Evolutionary conservation across 2,113 vertebrate genomes (phyloP), one percentile per base, ranked within the genome.

Genomic region (Himantopus leucocephalus): DNA sequence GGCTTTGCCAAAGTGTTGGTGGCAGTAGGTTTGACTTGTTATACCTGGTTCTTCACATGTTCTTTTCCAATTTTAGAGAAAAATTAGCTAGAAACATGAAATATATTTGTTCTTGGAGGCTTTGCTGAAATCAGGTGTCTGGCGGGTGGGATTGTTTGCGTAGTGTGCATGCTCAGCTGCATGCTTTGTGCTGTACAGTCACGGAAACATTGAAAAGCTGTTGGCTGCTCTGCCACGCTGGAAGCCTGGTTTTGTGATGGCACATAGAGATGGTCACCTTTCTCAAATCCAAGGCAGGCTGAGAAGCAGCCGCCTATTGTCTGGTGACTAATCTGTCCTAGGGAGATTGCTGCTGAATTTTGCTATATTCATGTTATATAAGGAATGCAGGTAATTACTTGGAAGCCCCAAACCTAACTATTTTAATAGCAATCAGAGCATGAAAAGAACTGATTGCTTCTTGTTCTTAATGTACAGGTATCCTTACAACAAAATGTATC

Each of bases 361-460:
- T 81, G 58, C 39, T 64, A 4, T 72, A 14, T 81, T 73, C 27
- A 21, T 53, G 34, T 39, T 64, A 19, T 19, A 35, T 23, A 59
- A 89, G 64, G 68, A 91, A 64, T 52, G 60, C 34, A 67, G 72
- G 22, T 72, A 12, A 24, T 75, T 72, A 39, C 64, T 71, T 91
- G 60, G 56, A 91, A 56, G 52, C 52, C 39, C 39, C 73, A 86
- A 71, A 67, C 32, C 14, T 23, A 64, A 56, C 39, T 43, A 20
- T n/a, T 58, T 73, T n/a, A 92, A 77, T 60, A 71, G 53, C 47
- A 93, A 77, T 55, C 35, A 79, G 70, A 92, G 43, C 35, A 68
- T 41, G 39, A 72, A 92, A 86, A 43, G 53, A 91, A 72, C 23
- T 62, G 76, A 70, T 52, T 89, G 52, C 58, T 48, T 35, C 34